Percentiles rank a stretch among this genome's conserved stretches.
These are phyloP conservation scores for Gavia stellata DNA, from an alignment of 2,113 vertebrate species.

Conservation along the genomic window DNA sequence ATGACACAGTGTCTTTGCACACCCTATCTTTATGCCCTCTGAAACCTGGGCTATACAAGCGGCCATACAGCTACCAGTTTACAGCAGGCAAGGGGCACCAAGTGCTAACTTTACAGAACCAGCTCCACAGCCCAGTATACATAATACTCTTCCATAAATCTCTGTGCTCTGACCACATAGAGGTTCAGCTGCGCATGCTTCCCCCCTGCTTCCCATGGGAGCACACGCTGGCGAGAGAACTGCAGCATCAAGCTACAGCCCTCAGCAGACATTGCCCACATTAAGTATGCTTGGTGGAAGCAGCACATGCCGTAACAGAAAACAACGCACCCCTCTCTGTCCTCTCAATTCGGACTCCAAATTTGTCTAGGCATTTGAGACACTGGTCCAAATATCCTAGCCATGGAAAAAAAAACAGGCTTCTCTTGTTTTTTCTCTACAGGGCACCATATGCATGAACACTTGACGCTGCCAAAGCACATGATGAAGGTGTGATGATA, in stretches of 20 bases:
- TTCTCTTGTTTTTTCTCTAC: neutral
- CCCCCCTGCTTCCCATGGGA: neutral
- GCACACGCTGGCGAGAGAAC: neutral
- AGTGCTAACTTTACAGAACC: neutral
- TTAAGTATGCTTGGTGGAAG: neutral
- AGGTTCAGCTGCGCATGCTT: neutral
- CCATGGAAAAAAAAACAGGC: fast-evolving
- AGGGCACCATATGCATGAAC: neutral
- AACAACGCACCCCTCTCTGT: neutral
- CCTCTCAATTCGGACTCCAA: neutral
- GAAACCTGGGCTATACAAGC: neutral
- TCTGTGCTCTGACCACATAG: neutral
- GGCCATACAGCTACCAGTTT: neutral
- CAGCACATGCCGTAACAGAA: neutral
- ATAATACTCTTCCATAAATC: neutral
- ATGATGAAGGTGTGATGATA: neutral
- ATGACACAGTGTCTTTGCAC: neutral
- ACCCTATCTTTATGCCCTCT: neutral
- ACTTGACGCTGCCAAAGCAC: neutral
- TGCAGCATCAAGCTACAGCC: neutral
- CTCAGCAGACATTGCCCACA: neutral
- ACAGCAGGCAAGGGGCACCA: neutral
- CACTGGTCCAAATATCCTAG: neutral
- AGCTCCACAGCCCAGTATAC: neutral
- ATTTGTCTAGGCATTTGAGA: neutral